Evolutionary conservation across 2,888 invertebrate species (phyloP).

Genomic region (Troides aeacus): DNA sequence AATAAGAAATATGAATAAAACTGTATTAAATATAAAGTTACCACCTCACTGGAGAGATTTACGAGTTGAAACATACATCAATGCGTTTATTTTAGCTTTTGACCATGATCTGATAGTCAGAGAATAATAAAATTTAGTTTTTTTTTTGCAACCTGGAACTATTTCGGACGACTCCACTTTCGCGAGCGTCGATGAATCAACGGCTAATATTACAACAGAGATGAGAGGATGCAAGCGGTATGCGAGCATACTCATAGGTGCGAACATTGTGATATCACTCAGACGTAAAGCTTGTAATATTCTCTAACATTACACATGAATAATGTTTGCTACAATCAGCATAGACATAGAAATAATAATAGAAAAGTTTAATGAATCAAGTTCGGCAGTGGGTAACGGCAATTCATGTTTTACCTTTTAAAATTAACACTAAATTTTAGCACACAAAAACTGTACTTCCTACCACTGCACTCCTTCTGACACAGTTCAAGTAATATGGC

Average conservation of each 20-base stretch:
- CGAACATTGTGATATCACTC: constrained; percentile 37
- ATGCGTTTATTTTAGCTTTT: constrained; percentile 20
- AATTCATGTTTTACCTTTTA: constrained; percentile 4
- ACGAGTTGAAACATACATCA: constrained; percentile 34
- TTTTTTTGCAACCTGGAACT: constrained; percentile 66
- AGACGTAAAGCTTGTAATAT: constrained; percentile 27
- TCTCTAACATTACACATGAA: constrained; percentile 34
- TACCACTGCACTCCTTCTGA: neutral
- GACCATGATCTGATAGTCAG: constrained; percentile 36
- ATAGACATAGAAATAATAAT: constrained; percentile 54
- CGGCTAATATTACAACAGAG: constrained; percentile 60
- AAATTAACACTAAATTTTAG: neutral
- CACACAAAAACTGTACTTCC: neutral
- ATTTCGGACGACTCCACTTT: constrained; percentile 59
- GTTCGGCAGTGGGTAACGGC: constrained; percentile 45
- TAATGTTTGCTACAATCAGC: constrained; percentile 47
- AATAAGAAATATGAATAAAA: too few relatives aligned
- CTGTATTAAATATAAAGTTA: neutral
- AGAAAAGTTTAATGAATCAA: constrained; percentile 45
- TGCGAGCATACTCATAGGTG: constrained; percentile 47
- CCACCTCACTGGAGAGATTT: constrained; percentile 28
- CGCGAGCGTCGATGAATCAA: constrained; percentile 65
- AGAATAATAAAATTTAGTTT: constrained; percentile 51
- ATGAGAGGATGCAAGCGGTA: constrained; percentile 58
- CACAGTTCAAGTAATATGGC: neutral